Base-by-base conservation (phyloP, 2,113 vertebrate genomes). In the Dipodomys spectabilis region DNA sequence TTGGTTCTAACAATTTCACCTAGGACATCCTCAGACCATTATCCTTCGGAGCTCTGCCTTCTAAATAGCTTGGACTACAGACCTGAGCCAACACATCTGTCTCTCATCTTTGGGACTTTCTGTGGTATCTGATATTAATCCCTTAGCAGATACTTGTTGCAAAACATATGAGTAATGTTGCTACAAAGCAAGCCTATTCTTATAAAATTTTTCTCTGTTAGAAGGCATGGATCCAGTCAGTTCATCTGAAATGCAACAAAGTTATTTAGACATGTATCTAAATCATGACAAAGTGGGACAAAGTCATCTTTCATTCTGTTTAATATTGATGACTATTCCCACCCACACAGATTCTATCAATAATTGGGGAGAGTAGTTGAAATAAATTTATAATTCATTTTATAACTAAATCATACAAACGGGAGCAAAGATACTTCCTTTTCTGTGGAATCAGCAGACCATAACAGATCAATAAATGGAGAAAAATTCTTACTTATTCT, bases 381-480 rank as follows among this genome's bases (percentile, higher is more conserved):
- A 90, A 90, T 94, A 91, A 93, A 90, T 88, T 75, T 86, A 88
- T 80, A 90, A 88, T 86, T 90, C 28, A 92, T 75, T 82, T 85
- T 86, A 35, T 68, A 85, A 86, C 32, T 79, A 93, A 49, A 79
- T 85, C 25, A 92, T 8, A 67, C 22, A 2, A 2, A 78, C 88
- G 82, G 35, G 15, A 75, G 5, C 49, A 74, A 13, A 75, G 44
- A 71, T 0, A 72, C 9, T 72, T 88, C 15, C 27, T 87, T 57
- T 94, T 88, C 60, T 83, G 25, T 94, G 44, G 35, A 94, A 77
- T 93, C 49, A 86, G 81, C 69, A 90, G 35, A 74, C 71, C 13
- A 53, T 91, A 65, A 0, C 12, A 81, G n/a, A 87, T 78, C 87
- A 88, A 86, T 83, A 88, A 88, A 87, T 71, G 5, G n/a, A 85